Evolutionary conservation across 2,888 invertebrate genomes (phyloP).

Genomic region (Habroteleia sp.): DNA sequence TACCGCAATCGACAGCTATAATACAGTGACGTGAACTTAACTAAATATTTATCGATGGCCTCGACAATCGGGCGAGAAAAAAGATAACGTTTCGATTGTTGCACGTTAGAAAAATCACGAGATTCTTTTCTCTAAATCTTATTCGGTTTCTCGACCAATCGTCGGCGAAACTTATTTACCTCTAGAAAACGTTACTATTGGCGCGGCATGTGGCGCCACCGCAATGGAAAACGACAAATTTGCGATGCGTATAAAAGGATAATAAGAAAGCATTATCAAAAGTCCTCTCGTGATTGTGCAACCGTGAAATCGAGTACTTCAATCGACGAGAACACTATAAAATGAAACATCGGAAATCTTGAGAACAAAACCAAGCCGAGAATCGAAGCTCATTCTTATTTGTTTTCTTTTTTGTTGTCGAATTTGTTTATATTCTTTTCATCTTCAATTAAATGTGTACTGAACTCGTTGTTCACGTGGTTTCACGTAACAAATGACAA

Average conservation of each 20-base stretch:
- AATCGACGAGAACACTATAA: conserved; percentile 1
- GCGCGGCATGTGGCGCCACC: not conserved
- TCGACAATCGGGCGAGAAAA: too few relatives aligned
- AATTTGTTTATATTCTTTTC: too few relatives aligned
- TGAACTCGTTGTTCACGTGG: conserved; percentile 52
- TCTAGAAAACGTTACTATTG: not conserved
- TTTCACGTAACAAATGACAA: conserved; percentile 50
- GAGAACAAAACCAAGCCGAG: conserved; percentile 9
- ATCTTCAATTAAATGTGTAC: too few relatives aligned
- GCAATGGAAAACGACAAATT: not conserved
- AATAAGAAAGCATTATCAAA: conserved; percentile 44
- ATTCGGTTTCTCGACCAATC: too few relatives aligned
- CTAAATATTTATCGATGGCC: too few relatives aligned
- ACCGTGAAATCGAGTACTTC: conserved; percentile 16
- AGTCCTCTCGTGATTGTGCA: conserved; percentile 15
- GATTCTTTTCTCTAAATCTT: too few relatives aligned
- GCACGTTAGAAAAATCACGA: too few relatives aligned
- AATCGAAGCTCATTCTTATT: conserved; percentile 10
- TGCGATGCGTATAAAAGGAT: conserved; percentile 33
- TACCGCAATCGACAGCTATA: conserved; percentile 24
- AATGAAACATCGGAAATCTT: conserved; percentile 12
- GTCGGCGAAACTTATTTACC: too few relatives aligned
- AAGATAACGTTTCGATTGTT: too few relatives aligned
- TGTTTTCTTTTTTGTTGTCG: too few relatives aligned
- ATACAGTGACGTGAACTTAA: conserved; percentile 36